Evolutionary conservation across 2,113 vertebrate species (phyloP), one percentile per base, ranked within the genome.

Genomic region (Nasalis larvatus): DNA sequence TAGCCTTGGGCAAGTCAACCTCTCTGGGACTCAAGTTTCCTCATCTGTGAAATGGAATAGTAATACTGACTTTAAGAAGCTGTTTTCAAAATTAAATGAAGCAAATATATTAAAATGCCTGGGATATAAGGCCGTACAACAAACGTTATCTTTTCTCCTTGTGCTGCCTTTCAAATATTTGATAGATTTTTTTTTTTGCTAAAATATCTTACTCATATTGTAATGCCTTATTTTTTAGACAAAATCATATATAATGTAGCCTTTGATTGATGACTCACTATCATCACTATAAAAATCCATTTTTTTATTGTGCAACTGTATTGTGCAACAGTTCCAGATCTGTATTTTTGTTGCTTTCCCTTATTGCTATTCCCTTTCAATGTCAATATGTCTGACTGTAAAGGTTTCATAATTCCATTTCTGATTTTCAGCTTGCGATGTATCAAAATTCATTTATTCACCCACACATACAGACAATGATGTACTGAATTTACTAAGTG

Each of bases 41-140:
- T 80, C 45, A 56, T 45, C 35, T 74, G 54, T 88, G 42, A 96
- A 92, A 87, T 37, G 81, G 74, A 40, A 54, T 78, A 69, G 56
- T 40, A 90, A 60, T 16, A 49, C 3, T 63, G 81, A 92, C 35
- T 45, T 84, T 37, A 63, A 68, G 23, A 93, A 21, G 49, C 4
- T 80, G 42, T 78, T 91, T 60, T 83, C 60, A 91, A 96, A 82
- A 83, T 54, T 77, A 95, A 92, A 84, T 74, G 42, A 93, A 68
- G 37, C 12, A 76, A 86, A 93, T 54, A 37, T 37, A 71, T 27
- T 40, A 91, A 96, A 95, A 91, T 63, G 5, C n/a, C 45, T 82
- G 63, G 16, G 35, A 84, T 56, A 54, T 32, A 56, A 94, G 42
- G 35, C 21, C 82, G 89, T 54, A 68, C 4, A 69, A 92, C 27